Evolutionary conservation across 2,797 vertebrate species (phyloP), one percentile per base, ranked within the genome.

Genomic region (Passerculus sandwichensis): DNA sequence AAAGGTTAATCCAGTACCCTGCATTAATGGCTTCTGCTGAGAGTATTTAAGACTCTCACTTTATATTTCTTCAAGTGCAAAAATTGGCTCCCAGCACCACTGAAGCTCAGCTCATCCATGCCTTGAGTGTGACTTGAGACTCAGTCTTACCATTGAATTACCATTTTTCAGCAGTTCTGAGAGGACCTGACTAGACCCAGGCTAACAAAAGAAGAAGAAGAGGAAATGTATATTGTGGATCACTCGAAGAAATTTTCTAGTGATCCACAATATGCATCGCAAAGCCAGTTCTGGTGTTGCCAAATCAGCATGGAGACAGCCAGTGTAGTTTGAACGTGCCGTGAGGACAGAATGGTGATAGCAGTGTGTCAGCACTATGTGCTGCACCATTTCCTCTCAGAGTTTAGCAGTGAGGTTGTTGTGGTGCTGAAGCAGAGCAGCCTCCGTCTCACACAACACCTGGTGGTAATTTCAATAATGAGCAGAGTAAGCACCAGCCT

Each of bases 391-490:
- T 82, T 97, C 56, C 54, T 98, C 98, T 88, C 96, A 67, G 92
- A 97, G 98, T 87, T 96, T 98, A 64, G 97, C 96, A 72, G 74
- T 97, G 98, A 97, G 95, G 97, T 97, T 96, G 91, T 95, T 23
- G 85, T 83, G 82, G 96, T 96, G 67, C 97, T 96, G 72, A 96
- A 97, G 66, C 96, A 94, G 83, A 97, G 95, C 62, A 90, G 97
- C 32, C 92, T 94, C 93, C 96, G 94, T 85, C 36, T 97, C 11
- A 98, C 98, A 97, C 98, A 97, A 81, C 98, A 98, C 94, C 98
- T 98, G 2, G 53, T 96, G 36, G 87, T 95, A 80, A 93, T 88
- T 80, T 77, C 81, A 12, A 82, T 96, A 88, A 97, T 92, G 71
- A 97, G 91, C 94, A 97, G 73, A 80, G 97, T 97, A 89, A 91